phyloP scores from a whole-genome alignment of 2,888 invertebrate species.

The Lasioglossum malachurum region DNA sequence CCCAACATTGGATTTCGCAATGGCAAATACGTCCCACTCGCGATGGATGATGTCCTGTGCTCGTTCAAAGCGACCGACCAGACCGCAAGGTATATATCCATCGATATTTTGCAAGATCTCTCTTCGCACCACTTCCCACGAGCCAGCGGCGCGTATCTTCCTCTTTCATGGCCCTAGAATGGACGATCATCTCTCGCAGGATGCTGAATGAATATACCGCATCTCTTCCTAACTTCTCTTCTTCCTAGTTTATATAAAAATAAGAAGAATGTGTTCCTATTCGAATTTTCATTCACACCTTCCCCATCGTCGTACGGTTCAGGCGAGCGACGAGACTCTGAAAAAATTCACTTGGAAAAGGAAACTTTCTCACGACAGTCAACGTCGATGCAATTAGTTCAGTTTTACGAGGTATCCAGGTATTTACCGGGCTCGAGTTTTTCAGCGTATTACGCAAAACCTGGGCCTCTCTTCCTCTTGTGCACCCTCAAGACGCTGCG shows the following conservation, averaged over 20 bases:
- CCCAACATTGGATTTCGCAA: constrained; percentile 55
- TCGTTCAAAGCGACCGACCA: not conserved
- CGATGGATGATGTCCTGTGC: constrained; percentile 27
- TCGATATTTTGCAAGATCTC: constrained; percentile 28
- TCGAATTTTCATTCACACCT: not conserved
- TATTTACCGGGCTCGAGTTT: constrained; percentile 9
- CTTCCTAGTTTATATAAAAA: too few relatives aligned
- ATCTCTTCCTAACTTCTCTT: too few relatives aligned
- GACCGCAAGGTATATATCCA: not conserved
- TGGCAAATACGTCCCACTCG: constrained; percentile 47
- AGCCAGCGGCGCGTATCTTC: constrained; percentile 35
- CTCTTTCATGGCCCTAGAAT: not conserved
- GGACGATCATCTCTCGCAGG: not conserved
- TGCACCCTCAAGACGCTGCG: not conserved
- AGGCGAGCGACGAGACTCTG: constrained; percentile 23
- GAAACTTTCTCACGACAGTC: constrained; percentile 49
- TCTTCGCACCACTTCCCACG: constrained; percentile 54
- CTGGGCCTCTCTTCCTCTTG: not conserved
- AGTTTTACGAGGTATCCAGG: constrained; percentile 21
- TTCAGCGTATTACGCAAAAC: constrained; percentile 22
- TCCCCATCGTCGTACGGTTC: constrained; percentile 18
- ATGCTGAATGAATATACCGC: not conserved
- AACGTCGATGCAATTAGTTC: constrained; percentile 34
- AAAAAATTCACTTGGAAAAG: constrained; percentile 50
- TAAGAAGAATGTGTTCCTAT: too few relatives aligned